Conservation (phyloP, 2,113 vertebrate genomes). For the Circaetus cinerascens region DNA sequence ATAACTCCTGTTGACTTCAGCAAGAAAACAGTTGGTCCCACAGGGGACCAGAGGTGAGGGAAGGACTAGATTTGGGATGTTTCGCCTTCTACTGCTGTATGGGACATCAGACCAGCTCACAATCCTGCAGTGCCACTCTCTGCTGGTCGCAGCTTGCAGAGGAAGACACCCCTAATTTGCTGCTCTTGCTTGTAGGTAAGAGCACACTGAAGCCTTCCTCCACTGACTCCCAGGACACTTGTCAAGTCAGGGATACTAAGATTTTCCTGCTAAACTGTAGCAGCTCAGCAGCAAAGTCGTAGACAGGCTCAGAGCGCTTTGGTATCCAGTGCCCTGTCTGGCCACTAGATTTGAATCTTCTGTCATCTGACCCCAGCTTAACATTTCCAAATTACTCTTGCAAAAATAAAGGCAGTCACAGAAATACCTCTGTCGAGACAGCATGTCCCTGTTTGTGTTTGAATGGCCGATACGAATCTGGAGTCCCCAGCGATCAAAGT, state of each 20-base stretch:
- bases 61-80: neutral
- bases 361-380: neutral
- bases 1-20: neutral
- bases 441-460: constrained; percentile 7
- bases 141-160: neutral
- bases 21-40: neutral
- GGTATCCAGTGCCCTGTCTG: neutral
- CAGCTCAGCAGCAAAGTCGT: neutral
- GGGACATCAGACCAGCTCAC: neutral
- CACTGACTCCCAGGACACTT: fast-evolving
- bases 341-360: neutral
- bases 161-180: neutral
- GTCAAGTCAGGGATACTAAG: neutral
- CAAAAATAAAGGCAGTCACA: constrained; percentile 4
- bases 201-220: neutral
- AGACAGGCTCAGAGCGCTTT: neutral
- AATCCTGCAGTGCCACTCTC: neutral
- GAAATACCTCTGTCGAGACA: neutral
- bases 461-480: neutral
- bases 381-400: neutral
- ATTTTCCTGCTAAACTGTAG: neutral
- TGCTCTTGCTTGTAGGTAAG: neutral
- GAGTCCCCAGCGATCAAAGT: neutral
- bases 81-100: neutral
- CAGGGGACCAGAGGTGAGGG: neutral